Conservation (phyloP, 2,797 vertebrate species). For the Lophius americanus region DNA sequence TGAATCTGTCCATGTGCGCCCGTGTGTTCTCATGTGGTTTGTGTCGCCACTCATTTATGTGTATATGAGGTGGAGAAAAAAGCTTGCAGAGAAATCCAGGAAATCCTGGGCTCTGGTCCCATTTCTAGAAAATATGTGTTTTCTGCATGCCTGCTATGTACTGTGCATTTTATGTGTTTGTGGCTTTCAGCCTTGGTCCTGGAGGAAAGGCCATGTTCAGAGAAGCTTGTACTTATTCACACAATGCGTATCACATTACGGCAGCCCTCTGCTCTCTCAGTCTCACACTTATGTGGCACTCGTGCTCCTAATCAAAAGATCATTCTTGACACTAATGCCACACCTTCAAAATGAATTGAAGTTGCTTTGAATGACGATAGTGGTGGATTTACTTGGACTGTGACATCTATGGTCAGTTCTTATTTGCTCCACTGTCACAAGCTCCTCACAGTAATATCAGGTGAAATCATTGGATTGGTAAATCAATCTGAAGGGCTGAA, state of each 20-base stretch:
- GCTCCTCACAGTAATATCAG: slow-evolving; percentile 44
- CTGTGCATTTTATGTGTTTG: slow-evolving; percentile 37
- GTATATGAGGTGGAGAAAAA: slow-evolving; percentile 41
- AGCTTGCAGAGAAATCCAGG: slow-evolving; percentile 59
- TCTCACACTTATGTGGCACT: slow-evolving; percentile 54
- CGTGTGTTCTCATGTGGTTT: slow-evolving; percentile 56
- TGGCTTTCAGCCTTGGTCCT: slow-evolving; percentile 36
- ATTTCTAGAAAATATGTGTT: slow-evolving; percentile 62
- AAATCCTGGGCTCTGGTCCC: slow-evolving; percentile 69
- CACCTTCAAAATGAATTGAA: slow-evolving; percentile 63
- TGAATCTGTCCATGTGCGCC: slow-evolving; percentile 78
- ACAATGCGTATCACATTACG: slow-evolving; percentile 59
- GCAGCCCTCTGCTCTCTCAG: slow-evolving; percentile 40
- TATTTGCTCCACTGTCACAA: slow-evolving; percentile 27
- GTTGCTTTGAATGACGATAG: slow-evolving; percentile 52
- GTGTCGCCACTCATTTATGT: slow-evolving; percentile 35
- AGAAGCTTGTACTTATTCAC: slow-evolving; percentile 34
- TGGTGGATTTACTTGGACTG: slow-evolving; percentile 29
- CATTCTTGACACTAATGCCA: slow-evolving; percentile 62
- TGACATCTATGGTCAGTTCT: slow-evolving; percentile 26
- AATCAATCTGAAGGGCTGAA: slow-evolving; percentile 55
- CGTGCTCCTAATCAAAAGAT: slow-evolving; percentile 72
- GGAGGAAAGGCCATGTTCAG: slow-evolving; percentile 47
- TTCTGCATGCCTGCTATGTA: slow-evolving; percentile 78
- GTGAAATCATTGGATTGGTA: slow-evolving; percentile 60